Evolutionary conservation across 2,888 invertebrate genomes (phyloP).

Genomic region (Torymus tubicola): DNA sequence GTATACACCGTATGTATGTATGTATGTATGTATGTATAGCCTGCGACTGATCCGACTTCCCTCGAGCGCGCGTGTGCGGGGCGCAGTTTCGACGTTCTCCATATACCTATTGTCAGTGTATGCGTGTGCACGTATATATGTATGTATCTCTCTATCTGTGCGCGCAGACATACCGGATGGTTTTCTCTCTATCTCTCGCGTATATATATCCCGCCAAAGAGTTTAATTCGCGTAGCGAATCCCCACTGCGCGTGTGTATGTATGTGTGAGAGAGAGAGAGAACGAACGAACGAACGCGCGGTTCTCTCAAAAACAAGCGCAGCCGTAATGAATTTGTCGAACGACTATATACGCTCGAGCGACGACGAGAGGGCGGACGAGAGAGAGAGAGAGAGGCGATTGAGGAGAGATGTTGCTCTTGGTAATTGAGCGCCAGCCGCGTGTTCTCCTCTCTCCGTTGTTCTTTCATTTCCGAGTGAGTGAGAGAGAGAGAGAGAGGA

Average conservation of each 20-base stretch:
- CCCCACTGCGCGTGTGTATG: constrained; percentile 11
- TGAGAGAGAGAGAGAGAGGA: not conserved
- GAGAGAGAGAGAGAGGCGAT: not conserved
- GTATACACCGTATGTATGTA: no score
- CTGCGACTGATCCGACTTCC: no score
- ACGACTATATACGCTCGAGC: not conserved
- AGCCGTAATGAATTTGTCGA: constrained; percentile 31
- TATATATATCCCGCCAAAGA: not conserved
- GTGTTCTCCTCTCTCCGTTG: not conserved
- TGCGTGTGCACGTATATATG: no score
- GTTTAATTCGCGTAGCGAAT: constrained; percentile 32
- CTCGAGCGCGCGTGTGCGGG: no score
- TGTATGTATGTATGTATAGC: no score
- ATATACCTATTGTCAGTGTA: no score
- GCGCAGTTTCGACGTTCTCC: no score
- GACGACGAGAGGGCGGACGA: not conserved
- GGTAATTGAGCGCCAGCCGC: constrained; percentile 29
- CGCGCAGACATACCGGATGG: no score
- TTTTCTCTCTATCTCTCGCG: not conserved
- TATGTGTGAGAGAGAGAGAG: not conserved
- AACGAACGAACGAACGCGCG: no score
- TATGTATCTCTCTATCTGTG: no score
- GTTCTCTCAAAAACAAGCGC: not conserved
- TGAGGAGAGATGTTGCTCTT: constrained; percentile 35
- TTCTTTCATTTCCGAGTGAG: constrained; percentile 19